phyloP scores from a whole-genome alignment of 2,888 invertebrate species.

The Unio pictorum region DNA sequence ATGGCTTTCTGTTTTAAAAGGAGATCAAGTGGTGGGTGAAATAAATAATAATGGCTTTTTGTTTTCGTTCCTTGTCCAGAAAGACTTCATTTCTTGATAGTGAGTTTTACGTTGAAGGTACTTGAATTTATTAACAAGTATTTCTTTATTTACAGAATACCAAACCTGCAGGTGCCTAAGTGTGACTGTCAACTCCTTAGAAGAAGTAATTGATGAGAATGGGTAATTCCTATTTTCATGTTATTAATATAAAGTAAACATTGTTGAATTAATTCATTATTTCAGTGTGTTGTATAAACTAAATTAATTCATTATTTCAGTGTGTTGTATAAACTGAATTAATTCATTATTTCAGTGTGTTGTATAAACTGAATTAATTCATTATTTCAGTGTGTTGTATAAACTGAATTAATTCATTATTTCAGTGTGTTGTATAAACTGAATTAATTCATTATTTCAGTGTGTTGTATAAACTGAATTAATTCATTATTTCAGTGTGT shows the following conservation, averaged over 20 bases:
- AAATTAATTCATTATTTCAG: no score
- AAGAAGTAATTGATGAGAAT: constrained; percentile 37
- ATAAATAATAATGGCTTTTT: not conserved
- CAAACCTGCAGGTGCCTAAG: constrained; percentile 28
- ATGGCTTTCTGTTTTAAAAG: not conserved
- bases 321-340: no score
- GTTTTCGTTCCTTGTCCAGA: not conserved
- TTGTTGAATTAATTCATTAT: no score
- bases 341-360: no score
- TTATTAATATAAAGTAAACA: not conserved
- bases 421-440: no score
- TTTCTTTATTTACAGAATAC: constrained; percentile 33
- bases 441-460: no score
- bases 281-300: no score
- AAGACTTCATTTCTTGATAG: not conserved
- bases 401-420: no score
- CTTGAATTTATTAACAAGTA: not conserved
- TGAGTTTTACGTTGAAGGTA: not conserved
- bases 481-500: no score
- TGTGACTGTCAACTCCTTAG: constrained; percentile 20
- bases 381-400: no score
- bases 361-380: no score
- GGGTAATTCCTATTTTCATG: constrained; percentile 22
- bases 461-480: no score
- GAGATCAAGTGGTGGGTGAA: not conserved